Base-by-base conservation (phyloP, 2,113 vertebrate species). In the Carassius auratus region DNA sequence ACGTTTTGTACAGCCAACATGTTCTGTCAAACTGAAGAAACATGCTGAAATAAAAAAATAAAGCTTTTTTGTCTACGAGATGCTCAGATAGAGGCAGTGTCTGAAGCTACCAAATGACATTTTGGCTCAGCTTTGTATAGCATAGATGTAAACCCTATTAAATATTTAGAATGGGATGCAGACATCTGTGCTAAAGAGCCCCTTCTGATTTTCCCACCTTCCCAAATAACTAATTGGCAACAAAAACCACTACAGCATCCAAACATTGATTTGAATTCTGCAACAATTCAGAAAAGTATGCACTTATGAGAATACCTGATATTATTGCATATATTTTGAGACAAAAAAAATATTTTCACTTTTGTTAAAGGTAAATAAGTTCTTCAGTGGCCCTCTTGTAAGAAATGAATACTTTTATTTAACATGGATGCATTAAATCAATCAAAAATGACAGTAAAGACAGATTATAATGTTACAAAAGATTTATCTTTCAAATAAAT, bases 1-100 rank as follows among this genome's bases (percentile, higher is more conserved):
- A 66, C 48, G 61, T 87, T 87, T 87, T 87, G 86, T 87, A 87
- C 86, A 87, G 86, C 61, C 73, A 75, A 77, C 83, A 73, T 84
- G 83, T 80, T 87, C 71, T 87, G 82, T 87, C 68, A 5, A 81
- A 68, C 50, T 75, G 83, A 78, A 64, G 76, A 84, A 84, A 75
- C 76, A 77, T 87, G 76, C 68, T 55, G 42, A 81, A 84, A 73
- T n/a, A 23, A 10, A 77, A 50, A 80, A 85, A 81, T 64, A 75
- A 86, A 84, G 76, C 55, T 1, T 80, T 87, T 83, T 87, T 87
- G 86, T 87, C 86, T 87, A 87, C 33, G 64, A 26, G 57, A 75
- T 48, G 64, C 38, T 71, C 62, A 33, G 38, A 26, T 64, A 81
- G 23, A 45, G 42, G 57, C 38, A 62, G 26, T 80, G 77, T 59